Evolutionary conservation across 2,797 vertebrate genomes (phyloP).

Genomic region (Myiotriccus ornatus): DNA sequence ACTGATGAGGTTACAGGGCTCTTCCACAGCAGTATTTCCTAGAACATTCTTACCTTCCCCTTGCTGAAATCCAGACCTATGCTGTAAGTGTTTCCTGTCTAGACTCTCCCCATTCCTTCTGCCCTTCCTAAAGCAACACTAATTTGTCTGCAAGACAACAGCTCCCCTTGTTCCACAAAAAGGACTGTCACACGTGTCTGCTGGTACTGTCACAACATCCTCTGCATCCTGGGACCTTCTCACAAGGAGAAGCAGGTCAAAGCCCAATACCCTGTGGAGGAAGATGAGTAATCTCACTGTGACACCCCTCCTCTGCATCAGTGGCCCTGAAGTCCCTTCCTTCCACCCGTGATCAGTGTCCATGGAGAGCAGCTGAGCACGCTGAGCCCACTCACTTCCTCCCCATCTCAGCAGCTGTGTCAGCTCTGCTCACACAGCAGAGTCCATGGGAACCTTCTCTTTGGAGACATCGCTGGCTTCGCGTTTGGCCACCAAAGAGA

Average conservation of each 20-base stretch:
- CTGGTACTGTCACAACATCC: not conserved
- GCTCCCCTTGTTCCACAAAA: not conserved
- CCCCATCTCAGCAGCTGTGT: not conserved
- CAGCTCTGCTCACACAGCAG: not conserved
- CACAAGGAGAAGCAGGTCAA: not conserved
- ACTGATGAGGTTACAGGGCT: not conserved
- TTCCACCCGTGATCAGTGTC: rapidly evolving
- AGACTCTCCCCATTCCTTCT: constrained; percentile 27
- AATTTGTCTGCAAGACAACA: not conserved
- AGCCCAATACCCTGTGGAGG: not conserved
- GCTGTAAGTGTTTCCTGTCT: constrained; percentile 45
- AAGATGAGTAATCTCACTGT: rapidly evolving
- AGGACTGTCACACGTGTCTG: not conserved
- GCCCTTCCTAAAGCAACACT: not conserved
- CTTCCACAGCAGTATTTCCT: not conserved
- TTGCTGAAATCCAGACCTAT: not conserved
- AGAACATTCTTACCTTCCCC: not conserved
- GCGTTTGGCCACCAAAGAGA: not conserved
- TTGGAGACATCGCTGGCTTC: not conserved
- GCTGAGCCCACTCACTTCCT: not conserved
- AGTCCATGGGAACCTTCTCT: not conserved
- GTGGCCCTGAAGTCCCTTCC: not conserved
- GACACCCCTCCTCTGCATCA: not conserved
- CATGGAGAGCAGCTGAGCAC: not conserved
- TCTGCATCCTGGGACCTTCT: not conserved